Conservation (phyloP, 2,113 vertebrate genomes). For the Ophthalmolycus amberensis region DNA sequence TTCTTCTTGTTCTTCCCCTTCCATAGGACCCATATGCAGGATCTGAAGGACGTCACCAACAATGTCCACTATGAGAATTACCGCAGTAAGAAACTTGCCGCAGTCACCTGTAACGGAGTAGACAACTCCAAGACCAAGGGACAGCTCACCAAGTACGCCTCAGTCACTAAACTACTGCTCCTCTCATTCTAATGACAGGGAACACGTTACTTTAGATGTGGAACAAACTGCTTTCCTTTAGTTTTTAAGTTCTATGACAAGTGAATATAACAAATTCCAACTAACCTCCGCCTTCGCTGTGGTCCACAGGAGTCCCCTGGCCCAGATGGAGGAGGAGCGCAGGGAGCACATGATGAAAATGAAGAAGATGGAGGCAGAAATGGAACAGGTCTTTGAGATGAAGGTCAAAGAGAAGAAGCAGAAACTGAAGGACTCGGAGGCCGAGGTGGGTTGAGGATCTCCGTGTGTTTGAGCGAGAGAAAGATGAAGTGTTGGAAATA, state of each 20-base stretch:
- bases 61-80: constrained; percentile 89
- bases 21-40: constrained; percentile 87
- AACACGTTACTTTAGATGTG: neutral
- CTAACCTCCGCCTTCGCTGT: neutral
- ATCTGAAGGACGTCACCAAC: constrained; percentile 87
- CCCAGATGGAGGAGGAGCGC: constrained; percentile 88
- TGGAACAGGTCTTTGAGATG: constrained; percentile 90
- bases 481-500: neutral
- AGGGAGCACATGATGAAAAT: constrained; percentile 87
- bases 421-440: constrained; percentile 88
- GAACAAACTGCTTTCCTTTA: neutral
- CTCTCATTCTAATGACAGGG: neutral
- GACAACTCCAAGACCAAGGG: constrained; percentile 83
- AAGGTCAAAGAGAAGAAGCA: constrained; percentile 89
- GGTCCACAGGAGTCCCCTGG: constrained; percentile 83
- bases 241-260: neutral
- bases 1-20: neutral
- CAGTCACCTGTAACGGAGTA: constrained; percentile 86
- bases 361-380: constrained; percentile 89
- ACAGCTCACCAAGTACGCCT: constrained; percentile 83
- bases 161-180: neutral
- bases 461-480: neutral
- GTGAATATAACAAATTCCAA: neutral
- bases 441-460: constrained; percentile 77
- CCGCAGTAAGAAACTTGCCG: constrained; percentile 86